These are phyloP conservation scores for Aricia artaxerxes DNA, from an alignment of 2,888 invertebrate species.

Conservation along the genomic window DNA sequence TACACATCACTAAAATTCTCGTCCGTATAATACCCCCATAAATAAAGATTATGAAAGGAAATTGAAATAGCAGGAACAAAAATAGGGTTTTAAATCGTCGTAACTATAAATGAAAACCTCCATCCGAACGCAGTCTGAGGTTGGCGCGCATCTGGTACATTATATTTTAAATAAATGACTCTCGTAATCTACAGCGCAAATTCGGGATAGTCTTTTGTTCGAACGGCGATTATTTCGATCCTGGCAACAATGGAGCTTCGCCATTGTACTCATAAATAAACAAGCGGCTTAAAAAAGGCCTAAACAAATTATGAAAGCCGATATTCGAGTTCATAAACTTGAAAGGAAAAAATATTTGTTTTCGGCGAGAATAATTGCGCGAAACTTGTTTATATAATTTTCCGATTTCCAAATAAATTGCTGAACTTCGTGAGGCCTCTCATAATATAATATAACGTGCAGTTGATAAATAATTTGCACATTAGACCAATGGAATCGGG, in stretches of 20 bases:
- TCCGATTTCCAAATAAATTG: constrained; percentile 14
- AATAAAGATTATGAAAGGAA: constrained; percentile 10
- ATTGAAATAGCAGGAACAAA: constrained; percentile 6
- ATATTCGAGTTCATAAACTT: constrained; percentile 21
- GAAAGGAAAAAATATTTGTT: constrained; percentile 19
- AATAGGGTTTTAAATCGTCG: constrained; percentile 5
- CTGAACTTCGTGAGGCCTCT: neutral
- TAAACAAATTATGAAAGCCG: constrained; percentile 22
- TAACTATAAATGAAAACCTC: constrained; percentile 14
- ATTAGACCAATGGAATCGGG: too few species aligned
- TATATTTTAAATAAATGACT: constrained; percentile 19
- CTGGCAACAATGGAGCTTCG: constrained; percentile 26
- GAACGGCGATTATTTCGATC: constrained; percentile 24
- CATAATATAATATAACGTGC: neutral
- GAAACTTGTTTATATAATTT: constrained; percentile 22
- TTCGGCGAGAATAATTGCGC: constrained; percentile 6
- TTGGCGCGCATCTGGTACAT: constrained; percentile 22
- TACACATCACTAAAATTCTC: neutral
- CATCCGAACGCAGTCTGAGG: constrained; percentile 11
- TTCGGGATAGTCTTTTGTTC: constrained; percentile 24
- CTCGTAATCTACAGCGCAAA: constrained; percentile 17
- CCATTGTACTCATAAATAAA: constrained; percentile 29
- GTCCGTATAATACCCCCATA: neutral
- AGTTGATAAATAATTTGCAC: neutral
- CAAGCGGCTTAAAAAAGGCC: constrained; percentile 23